Conservation (phyloP, 2,797 vertebrate genomes). For the Heliangelus exortis region DNA sequence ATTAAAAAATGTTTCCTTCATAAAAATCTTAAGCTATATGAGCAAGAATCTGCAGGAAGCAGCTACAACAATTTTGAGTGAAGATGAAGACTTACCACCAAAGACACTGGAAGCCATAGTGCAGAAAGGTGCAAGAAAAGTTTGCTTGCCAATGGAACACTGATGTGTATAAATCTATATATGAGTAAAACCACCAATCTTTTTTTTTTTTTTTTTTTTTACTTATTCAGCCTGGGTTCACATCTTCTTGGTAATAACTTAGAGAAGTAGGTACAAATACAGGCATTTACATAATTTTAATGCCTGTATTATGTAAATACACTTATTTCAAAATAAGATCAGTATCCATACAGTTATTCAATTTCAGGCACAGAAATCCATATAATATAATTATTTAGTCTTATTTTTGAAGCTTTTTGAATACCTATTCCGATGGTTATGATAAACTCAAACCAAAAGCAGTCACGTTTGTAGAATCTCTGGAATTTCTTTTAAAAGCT, state of each 20-base stretch:
- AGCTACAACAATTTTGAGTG: neutral
- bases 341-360: neutral
- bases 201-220: neutral
- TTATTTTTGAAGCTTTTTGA: neutral
- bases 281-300: neutral
- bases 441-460: neutral
- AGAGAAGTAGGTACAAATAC: neutral
- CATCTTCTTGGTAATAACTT: neutral
- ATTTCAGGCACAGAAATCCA: neutral
- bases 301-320: neutral
- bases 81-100: neutral
- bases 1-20: neutral
- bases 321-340: neutral
- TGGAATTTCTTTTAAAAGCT: neutral
- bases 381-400: neutral
- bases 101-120: neutral
- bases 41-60: neutral
- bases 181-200: neutral
- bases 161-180: neutral
- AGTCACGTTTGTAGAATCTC: neutral
- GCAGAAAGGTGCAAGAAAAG: neutral
- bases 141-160: neutral
- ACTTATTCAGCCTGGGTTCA: too few species aligned
- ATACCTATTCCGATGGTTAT: neutral
- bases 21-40: neutral